Conservation (phyloP, 2,113 vertebrate genomes). For the Excalfactoria chinensis region DNA sequence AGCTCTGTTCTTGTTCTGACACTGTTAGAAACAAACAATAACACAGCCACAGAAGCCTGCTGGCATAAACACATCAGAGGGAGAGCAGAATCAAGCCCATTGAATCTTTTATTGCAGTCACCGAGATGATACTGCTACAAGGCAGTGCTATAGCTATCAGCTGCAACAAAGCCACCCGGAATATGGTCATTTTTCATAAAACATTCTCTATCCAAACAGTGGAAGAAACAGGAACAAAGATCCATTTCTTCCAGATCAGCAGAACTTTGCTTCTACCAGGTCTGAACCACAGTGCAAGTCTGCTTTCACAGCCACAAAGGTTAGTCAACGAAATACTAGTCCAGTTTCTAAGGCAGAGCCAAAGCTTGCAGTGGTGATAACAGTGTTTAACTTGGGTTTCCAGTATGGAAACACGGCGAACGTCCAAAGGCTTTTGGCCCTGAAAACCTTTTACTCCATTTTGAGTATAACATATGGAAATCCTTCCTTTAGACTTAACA, state of each 20-base stretch:
- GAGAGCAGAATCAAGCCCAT: not conserved
- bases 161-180: not conserved
- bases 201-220: not conserved
- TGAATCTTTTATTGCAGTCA: not conserved
- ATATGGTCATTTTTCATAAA: not conserved
- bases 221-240: not conserved
- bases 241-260: not conserved
- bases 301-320: not conserved
- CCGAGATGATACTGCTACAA: not conserved
- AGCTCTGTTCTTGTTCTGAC: not conserved
- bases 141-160: not conserved
- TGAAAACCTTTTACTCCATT: not conserved
- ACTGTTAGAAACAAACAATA: not conserved
- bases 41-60: not conserved
- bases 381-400: not conserved
- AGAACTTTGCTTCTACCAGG: not conserved
- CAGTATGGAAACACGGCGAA: not conserved
- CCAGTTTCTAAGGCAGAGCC: not conserved
- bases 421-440: not conserved
- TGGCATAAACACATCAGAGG: not conserved
- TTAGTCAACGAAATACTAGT: not conserved
- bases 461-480: not conserved
- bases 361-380: not conserved
- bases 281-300: not conserved
- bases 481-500: accelerated